These are phyloP conservation scores for Cynaeus angustus DNA, from an alignment of 2,888 invertebrate species.

Conservation along the genomic window DNA sequence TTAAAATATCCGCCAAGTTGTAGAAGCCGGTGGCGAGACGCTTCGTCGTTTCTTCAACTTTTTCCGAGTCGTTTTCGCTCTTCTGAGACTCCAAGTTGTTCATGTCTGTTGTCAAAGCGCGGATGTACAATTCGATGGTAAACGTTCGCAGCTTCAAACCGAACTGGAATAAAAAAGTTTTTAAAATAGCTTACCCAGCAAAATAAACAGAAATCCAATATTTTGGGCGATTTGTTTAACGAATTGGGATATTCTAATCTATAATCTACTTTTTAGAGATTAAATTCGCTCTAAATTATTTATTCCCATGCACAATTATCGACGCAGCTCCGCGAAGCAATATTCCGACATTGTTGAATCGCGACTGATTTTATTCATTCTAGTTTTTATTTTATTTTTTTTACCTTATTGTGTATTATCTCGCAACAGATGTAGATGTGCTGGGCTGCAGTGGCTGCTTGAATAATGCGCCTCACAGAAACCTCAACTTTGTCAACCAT, in stretches of 20 bases:
- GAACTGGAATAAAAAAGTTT: slow-evolving; percentile 59
- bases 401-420: slow-evolving; percentile 69
- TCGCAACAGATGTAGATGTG: slow-evolving; percentile 81
- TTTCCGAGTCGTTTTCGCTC: slow-evolving; percentile 73
- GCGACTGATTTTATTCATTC: too few species aligned
- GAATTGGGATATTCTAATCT: too few species aligned
- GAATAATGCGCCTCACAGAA: slow-evolving; percentile 68
- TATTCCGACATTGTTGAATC: too few species aligned
- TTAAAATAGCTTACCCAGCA: too few species aligned
- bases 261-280: too few species aligned
- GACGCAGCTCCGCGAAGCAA: too few species aligned
- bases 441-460: slow-evolving; percentile 77
- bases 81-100: slow-evolving; percentile 82
- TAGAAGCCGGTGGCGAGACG: slow-evolving; percentile 78
- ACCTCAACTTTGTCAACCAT: slow-evolving; percentile 62
- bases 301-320: too few species aligned
- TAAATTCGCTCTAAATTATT: too few species aligned
- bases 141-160: slow-evolving; percentile 75
- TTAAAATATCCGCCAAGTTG: slow-evolving; percentile 77
- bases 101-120: slow-evolving; percentile 84
- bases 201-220: too few species aligned
- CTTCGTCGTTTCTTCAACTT: slow-evolving; percentile 75
- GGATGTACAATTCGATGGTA: slow-evolving; percentile 82
- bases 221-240: too few species aligned
- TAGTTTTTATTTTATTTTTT: too few species aligned